Evolutionary conservation across 2,797 vertebrate genomes (phyloP), one percentile per base, ranked within the genome.

Genomic region (Distichodus sexfasciatus): DNA sequence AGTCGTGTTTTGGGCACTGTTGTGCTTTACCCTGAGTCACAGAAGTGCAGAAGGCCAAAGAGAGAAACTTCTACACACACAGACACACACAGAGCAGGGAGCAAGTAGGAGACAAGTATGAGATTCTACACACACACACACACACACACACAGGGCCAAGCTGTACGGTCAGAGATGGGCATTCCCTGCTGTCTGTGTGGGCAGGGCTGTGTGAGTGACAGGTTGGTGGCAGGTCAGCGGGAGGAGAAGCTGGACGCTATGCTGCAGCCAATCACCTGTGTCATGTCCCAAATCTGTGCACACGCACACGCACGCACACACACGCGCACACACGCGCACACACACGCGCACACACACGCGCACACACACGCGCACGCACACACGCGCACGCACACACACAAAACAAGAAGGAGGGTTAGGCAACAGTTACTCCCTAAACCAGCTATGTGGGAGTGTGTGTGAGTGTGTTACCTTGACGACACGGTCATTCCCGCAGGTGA

Each of bases 251-350:
- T 95, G 51, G 95, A 93, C 69, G 96, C 96, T 88, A 95, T 90
- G 85, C 94, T 94, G 88, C 94, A 94, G 83, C 96, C 96, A 83
- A 97, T 91, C 84, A 98, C 92, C 62, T 97, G 97, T 0, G 93
- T 95, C 95, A 98, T 94, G 84, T 98, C 96, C 96, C 96, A 99
- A 78, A 99, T 95, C 97, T 92, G 87, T 64, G 65, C 71, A 85
- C 69, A 84, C 36, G 33, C 28, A 5, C 36, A 48, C 6, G 46
- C 48, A 55, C 29, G 15, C 50, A 28, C 15, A 33, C 19, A 36
- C 24, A n/a, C n/a, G 26, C 6, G 24, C 1, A 36, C 10, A 46
- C 28, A 44, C n/a, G n/a, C n/a, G 46, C 5, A 14, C 44, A 43
- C 8, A 35, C n/a, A 29, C n/a, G 14, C 9, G 31, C 12, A 29